Evolutionary conservation across 2,888 invertebrate species (phyloP), one percentile per base, ranked within the genome.

Genomic region (Tenthredo scrophulariae): DNA sequence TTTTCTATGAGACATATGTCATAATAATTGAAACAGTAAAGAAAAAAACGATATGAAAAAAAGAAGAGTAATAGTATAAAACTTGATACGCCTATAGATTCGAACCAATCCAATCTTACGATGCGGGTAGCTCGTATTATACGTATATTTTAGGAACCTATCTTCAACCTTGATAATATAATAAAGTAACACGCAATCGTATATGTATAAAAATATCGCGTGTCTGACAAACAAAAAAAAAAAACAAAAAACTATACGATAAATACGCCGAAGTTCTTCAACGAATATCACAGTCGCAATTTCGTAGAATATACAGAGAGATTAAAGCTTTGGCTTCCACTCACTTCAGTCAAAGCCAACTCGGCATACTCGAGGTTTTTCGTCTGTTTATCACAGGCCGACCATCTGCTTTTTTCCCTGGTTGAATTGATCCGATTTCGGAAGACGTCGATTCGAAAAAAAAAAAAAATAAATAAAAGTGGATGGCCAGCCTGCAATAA

Each of bases 101-200:
- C 70, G 70, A 70, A 33, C 37, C 70, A 70, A n/a, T 37, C 33
- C 18, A 37, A 70, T 70, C 37, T 37, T n/a, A 46, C 46, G 37
- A 33, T n/a, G n/a, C 18, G 15, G 29, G 5, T 70, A 62, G 22
- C 10, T 26, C 62, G 62, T 62, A 26, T 62, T 62, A 26, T 22
- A 22, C 22, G 22, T 62, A 62, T 26, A 62, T 26, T 13, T 62
- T 4, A 9, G 62, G 22, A 62, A 26, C 13, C 62, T 62, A 15
- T n/a, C 37, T 70, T 37, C 33, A 70, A 37, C 70, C 70, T 70
- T 70, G 70, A 22, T 22, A 33, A 33, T 67, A 18, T 7, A 62
- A 62, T 62, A 62, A 62, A 62, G 18, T 37, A 33, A 70, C 70
- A 70, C 70, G 70, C 70, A 70, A 37, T 29, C 70, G 37, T 70